Base-by-base conservation (phyloP, 2,797 vertebrate species). In the Coreius guichenoti region DNA sequence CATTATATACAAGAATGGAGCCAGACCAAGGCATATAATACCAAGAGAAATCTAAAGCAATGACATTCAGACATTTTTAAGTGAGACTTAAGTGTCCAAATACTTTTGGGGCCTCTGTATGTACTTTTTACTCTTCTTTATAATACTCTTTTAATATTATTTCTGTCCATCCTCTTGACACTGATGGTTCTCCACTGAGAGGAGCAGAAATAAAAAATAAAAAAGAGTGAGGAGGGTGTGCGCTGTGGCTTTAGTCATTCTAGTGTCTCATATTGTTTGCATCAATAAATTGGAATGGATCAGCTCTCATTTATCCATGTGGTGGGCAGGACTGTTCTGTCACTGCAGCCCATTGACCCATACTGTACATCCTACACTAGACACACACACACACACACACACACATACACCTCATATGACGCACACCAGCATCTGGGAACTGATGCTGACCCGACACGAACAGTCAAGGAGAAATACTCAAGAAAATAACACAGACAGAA, bases 231-330 rank as follows among this genome's bases (percentile, higher is more conserved):
- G 17, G 36, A 63, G 58, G 58, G n/a, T 65, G 58, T 61, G 56
- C 39, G 1, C 6, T 67, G 31, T 83, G 82, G 47, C 63, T 83
- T 83, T 68, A 77, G 73, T 75, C 72, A 51, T 51, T 76, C 58
- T 67, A 49, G 58, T 83, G 58, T 67, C 73, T 56, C 61, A 83
- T 83, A 68, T 68, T 77, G 47, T 83, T 83, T 39, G 47, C 36
- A 51, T 76, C 82, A 16, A 36, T 86, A 76, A 80, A 86, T 61
- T 68, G 26, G 72, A 76, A 81, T 86, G 73, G 88, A 86, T 87
- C 51, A 21, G 77, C 68, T 74, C 73, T 87, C 49, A 75, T 87
- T 86, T 82, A 86, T 65, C 73, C 45, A 83, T 43, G 61, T 76
- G 82, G 36, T 80, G 86, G 73, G 75, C 63, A 49, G 58, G 49